Evolutionary conservation across 2,888 invertebrate genomes (phyloP).

Genomic region (Cheilosia grossa): DNA sequence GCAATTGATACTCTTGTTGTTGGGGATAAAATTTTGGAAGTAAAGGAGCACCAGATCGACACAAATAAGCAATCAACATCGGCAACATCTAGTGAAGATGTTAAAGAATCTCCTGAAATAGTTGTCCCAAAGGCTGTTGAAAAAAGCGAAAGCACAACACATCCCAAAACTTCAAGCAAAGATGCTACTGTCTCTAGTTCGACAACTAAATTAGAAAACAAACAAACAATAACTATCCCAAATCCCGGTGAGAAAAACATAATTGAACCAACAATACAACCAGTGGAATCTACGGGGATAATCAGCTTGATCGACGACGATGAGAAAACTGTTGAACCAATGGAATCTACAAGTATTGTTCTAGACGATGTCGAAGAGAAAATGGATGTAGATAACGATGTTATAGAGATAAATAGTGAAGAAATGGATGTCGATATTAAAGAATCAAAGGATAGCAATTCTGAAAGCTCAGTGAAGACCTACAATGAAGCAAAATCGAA

Average conservation of each 20-base stretch:
- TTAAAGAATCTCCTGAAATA: neutral
- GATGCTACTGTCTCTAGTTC: conserved; percentile 46
- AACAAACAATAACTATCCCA: neutral
- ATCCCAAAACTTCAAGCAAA: conserved; percentile 2
- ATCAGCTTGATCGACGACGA: neutral
- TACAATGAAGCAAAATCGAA: conserved; percentile 36
- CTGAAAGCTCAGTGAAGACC: conserved; percentile 1
- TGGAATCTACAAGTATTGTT: conserved; percentile 31
- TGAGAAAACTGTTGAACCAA: conserved; percentile 3
- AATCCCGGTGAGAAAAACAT: neutral
- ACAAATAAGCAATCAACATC: neutral
- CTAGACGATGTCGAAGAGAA: conserved; percentile 9
- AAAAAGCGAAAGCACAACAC: neutral
- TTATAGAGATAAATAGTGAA: conserved; percentile 3
- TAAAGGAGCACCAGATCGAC: conserved; percentile 14
- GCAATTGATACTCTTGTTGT: conserved; percentile 52
- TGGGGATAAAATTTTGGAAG: conserved; percentile 44
- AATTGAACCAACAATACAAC: neutral
- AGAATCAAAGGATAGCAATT: neutral
- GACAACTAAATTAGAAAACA: conserved; percentile 35
- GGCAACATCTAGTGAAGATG: conserved; percentile 34
- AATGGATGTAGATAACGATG: neutral
- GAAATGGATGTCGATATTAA: conserved; percentile 33
- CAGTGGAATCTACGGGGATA: conserved; percentile 24
- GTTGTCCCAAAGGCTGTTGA: neutral